Base-by-base conservation (phyloP, 1,140 invertebrate species). In the Dermatophagoides farinae region DNA sequence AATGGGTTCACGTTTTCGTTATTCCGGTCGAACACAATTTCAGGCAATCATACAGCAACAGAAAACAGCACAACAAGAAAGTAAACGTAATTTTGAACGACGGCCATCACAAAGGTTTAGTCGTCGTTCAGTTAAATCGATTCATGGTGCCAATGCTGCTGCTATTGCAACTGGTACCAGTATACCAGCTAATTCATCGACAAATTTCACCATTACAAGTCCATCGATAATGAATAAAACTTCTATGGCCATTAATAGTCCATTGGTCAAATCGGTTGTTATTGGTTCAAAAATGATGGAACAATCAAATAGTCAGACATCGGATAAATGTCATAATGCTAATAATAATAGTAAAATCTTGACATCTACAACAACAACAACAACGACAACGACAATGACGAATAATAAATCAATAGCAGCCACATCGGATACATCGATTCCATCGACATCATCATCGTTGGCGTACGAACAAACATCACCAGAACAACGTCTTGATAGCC, bases 41-140 rank as follows among this genome's bases (percentile, higher is more conserved):
- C 91, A 97, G 75, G 70, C 72, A 60, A 89, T 88, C 0, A 90
- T 88, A 6, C 82, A 87, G 66, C 78, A 85, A 63, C 86, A 88
- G 10, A 74, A 89, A 55, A 77, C 89, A 53, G 91, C 86, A 46
- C 88, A 93, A 2, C 88, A 91, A 68, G 61, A 63, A n/a, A 91
- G 96, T 71, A 90, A 97, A 71, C 77, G 95, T 64, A 78, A 89
- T 61, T 92, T 97, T 71, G 91, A 97, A 71, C 77, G 95, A 64
- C 79, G 90, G 60, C 92, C 93, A 0, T 96, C 90, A 75, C 93
- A 98, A 70, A 76, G 95, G 60, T 97, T 91, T 71, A 77, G 90
- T 51, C 74, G 91, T 16, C 58, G 53, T 54, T 63, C 62, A 38
- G 38, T 52, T 44, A 23, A 44, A 31, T 41, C 47, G 39, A 60